Evolutionary conservation across 2,888 invertebrate genomes (phyloP).

Genomic region (Ecliptopera silaceata): DNA sequence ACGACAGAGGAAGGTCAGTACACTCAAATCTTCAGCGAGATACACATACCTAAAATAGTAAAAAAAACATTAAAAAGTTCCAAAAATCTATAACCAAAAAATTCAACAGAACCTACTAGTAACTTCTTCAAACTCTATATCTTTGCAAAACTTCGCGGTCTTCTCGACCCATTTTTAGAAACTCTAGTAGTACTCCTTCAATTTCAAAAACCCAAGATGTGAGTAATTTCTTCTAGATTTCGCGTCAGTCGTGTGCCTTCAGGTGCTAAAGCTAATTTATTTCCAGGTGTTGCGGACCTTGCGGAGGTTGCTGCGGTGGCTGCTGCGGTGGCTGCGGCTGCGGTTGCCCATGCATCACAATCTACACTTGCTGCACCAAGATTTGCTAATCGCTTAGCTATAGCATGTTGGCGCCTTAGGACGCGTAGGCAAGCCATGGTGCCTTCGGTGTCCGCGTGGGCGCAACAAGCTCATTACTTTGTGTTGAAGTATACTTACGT

Average conservation of each 20-base stretch:
- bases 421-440: constrained; percentile 21
- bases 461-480: constrained; percentile 19
- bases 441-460: constrained; percentile 15
- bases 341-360: constrained; percentile 68
- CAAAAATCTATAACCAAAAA: constrained; percentile 32
- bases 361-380: constrained; percentile 76
- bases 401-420: constrained; percentile 9
- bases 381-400: constrained; percentile 54
- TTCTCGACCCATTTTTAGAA: constrained; percentile 22
- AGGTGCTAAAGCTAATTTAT: not conserved
- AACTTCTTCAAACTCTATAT: not conserved
- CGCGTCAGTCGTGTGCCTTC: no score
- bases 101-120: not conserved
- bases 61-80: constrained; percentile 42
- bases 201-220: constrained; percentile 46
- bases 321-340: constrained; percentile 51
- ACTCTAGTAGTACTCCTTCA: constrained; percentile 33
- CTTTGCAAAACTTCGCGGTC: constrained; percentile 17
- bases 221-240: no score
- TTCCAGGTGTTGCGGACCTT: constrained; percentile 61
- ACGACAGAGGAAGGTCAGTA: constrained; percentile 45
- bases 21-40: constrained; percentile 56
- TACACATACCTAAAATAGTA: constrained; percentile 50
- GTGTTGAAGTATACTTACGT: constrained; percentile 18
- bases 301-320: constrained; percentile 44